Percentiles rank a stretch among this genome's conserved stretches.
Evolutionary conservation across 1,140 invertebrate species (phyloP).

Genomic region (Cryptotermes secundus): DNA sequence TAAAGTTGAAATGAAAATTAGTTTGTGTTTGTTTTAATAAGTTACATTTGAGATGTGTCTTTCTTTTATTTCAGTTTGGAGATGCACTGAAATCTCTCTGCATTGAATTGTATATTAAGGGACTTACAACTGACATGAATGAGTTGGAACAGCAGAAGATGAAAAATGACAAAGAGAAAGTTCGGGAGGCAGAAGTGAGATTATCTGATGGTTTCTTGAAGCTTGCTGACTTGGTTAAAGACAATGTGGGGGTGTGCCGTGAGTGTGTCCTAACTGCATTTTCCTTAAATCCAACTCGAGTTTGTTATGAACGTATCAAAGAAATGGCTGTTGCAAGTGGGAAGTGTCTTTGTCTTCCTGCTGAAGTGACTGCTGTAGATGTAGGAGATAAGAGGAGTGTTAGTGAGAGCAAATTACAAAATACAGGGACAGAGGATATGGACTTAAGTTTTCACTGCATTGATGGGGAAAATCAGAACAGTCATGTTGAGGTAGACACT

Average conservation of each 20-base stretch:
- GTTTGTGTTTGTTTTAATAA: background rate
- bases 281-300: constrained; percentile 59
- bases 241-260: constrained; percentile 56
- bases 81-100: constrained; percentile 61
- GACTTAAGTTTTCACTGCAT: constrained; percentile 6
- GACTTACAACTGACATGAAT: constrained; percentile 73
- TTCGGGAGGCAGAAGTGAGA: constrained; percentile 53
- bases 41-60: background rate
- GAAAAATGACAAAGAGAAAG: constrained; percentile 54
- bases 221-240: constrained; percentile 56
- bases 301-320: constrained; percentile 53
- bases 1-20: no score
- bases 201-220: constrained; percentile 59
- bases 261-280: constrained; percentile 68
- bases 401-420: background rate
- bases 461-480: background rate
- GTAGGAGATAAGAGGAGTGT: background rate
- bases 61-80: constrained; percentile 57
- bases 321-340: constrained; percentile 47
- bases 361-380: background rate
- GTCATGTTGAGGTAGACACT: background rate
- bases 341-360: constrained; percentile 3
- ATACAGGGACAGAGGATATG: background rate
- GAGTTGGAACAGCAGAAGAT: constrained; percentile 67
- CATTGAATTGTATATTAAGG: constrained; percentile 71